These are phyloP conservation scores for Dolichotis patagonum DNA, from an alignment of 2,113 vertebrate genomes.

Conservation along the genomic window DNA sequence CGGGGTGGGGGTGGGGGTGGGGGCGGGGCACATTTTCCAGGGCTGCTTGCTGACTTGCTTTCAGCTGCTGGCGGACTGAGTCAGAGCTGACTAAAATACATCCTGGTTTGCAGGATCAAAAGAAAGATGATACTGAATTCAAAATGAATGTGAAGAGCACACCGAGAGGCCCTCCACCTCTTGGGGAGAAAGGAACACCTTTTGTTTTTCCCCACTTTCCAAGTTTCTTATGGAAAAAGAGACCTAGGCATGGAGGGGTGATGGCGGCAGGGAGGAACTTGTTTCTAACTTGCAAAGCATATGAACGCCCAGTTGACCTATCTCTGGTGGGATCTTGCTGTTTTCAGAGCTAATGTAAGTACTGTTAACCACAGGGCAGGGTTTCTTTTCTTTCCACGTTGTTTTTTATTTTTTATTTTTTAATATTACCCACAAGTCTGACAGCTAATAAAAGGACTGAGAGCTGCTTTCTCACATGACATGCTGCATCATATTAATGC, in stretches of 20 bases:
- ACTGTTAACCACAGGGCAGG: not conserved
- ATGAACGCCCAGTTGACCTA: not conserved
- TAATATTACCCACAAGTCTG: not conserved
- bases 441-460: not conserved
- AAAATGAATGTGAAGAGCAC: not conserved
- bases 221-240: not conserved
- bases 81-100: not conserved
- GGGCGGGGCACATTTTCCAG: not conserved
- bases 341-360: constrained; percentile 55
- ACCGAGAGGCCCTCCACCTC: not conserved
- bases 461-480: not conserved
- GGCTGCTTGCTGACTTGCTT: not conserved
- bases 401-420: not conserved
- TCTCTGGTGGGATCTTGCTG: not conserved
- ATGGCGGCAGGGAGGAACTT: not conserved
- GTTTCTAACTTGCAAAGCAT: constrained; percentile 3
- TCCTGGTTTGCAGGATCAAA: not conserved
- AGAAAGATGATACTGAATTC: not conserved
- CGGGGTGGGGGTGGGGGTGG: no score
- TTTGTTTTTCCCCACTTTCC: not conserved
- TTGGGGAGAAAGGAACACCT: not conserved
- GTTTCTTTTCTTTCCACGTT: not conserved
- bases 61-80: not conserved
- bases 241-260: rapidly evolving
- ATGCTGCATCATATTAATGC: not conserved